Conservation (phyloP, 2,797 vertebrate species). For the Fundulus diaphanus region DNA sequence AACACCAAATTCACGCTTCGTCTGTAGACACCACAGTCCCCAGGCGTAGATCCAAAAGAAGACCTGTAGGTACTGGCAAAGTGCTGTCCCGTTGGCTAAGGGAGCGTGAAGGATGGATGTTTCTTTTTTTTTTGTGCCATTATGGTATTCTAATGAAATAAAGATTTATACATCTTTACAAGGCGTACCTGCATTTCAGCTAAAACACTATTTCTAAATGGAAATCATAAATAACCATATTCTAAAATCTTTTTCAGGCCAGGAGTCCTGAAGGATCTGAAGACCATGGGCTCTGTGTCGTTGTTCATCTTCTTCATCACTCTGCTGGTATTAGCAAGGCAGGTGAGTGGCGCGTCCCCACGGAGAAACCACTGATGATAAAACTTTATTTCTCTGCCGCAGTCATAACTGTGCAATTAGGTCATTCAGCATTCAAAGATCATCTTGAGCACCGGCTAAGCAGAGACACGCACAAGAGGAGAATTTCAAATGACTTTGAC, state of each 20-base stretch:
- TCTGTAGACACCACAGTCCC: too few species aligned
- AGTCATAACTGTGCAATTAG: neutral
- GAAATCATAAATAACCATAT: neutral
- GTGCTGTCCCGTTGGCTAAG: neutral
- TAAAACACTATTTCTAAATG: neutral
- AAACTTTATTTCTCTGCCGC: neutral
- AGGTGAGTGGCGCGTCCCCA: slow-evolving; percentile 83
- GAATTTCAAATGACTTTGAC: slow-evolving; percentile 9
- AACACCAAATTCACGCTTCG: too few species aligned
- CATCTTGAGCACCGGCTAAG: neutral
- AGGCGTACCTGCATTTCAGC: neutral
- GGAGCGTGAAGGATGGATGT: neutral
- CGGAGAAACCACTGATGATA: neutral
- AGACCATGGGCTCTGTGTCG: slow-evolving; percentile 97
- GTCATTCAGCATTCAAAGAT: slow-evolving; percentile 3
- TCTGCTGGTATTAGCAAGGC: slow-evolving; percentile 92
- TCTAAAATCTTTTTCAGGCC: slow-evolving; percentile 64
- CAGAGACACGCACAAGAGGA: neutral
- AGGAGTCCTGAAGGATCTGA: slow-evolving; percentile 95
- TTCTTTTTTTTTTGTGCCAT: neutral
- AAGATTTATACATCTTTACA: too few species aligned
- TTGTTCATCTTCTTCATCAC: slow-evolving; percentile 98
- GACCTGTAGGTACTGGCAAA: neutral
- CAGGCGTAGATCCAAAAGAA: too few species aligned
- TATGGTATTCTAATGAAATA: neutral